These are phyloP conservation scores for Phyllopteryx taeniolatus DNA, from an alignment of 2,113 vertebrate genomes.

Conservation along the genomic window DNA sequence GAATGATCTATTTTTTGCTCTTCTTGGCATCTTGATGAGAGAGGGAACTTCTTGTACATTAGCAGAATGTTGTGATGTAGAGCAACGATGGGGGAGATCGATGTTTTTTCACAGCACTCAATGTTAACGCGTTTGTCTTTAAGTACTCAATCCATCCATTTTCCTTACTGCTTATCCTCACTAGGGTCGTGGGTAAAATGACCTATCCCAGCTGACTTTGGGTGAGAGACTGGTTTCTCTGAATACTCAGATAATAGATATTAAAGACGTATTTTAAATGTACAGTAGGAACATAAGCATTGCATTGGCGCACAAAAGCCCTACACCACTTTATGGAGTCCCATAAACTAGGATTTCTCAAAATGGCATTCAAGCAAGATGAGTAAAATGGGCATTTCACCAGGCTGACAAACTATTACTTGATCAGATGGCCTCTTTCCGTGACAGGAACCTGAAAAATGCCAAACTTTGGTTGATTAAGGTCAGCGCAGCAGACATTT, in stretches of 20 bases:
- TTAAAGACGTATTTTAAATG: background rate
- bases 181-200: no score
- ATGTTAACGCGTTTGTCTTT: no score
- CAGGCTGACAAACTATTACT: background rate
- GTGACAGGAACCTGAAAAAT: constrained; percentile 9
- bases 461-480: background rate
- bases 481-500: background rate
- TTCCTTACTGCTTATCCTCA: no score
- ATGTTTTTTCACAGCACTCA: no score
- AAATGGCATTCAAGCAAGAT: constrained; percentile 7
- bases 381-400: background rate
- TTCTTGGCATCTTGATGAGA: background rate
- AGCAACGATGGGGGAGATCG: background rate
- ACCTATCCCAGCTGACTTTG: background rate
- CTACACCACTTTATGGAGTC: background rate
- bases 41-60: no score
- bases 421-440: constrained; percentile 8
- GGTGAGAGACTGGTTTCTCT: background rate
- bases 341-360: constrained; percentile 1
- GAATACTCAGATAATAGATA: no score
- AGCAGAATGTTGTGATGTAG: background rate
- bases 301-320: background rate
- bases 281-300: constrained; percentile 1
- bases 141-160: no score
- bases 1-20: background rate